These are phyloP conservation scores for Diadumene lineata DNA, from an alignment of 92 coral and sea anemone genomes.

Conservation along the genomic window DNA sequence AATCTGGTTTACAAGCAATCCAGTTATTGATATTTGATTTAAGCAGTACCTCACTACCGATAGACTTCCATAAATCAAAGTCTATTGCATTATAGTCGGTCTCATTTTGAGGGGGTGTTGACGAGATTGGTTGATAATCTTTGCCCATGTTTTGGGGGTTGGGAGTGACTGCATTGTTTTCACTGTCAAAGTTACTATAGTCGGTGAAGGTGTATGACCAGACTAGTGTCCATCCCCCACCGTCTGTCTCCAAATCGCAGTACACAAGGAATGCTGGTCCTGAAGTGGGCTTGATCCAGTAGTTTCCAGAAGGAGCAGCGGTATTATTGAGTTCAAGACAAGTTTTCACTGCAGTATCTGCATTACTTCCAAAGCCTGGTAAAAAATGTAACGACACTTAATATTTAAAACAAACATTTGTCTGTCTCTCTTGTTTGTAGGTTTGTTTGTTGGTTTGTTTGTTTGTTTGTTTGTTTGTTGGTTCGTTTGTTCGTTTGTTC, in stretches of 20 bases:
- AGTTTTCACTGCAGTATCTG: too few relatives aligned
- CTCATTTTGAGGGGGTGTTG: constrained; percentile 59
- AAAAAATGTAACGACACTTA: too few relatives aligned
- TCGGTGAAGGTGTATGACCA: constrained; percentile 28
- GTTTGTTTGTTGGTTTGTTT: too few relatives aligned
- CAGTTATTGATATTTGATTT: constrained; percentile 79
- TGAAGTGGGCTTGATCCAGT: constrained; percentile 51
- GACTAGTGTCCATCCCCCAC: constrained; percentile 38
- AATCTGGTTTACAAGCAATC: constrained; percentile 52
- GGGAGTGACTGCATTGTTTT: constrained; percentile 67
- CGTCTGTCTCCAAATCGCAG: constrained; percentile 30
- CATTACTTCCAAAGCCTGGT: too few relatives aligned
- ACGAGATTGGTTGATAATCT: constrained; percentile 28
- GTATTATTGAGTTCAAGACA: too few relatives aligned
- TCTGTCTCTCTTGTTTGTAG: too few relatives aligned
- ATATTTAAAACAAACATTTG: too few relatives aligned
- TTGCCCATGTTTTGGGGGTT: constrained; percentile 30
- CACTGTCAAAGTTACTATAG: constrained; percentile 27
- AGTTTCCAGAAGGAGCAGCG: constrained; percentile 50
- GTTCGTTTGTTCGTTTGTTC: too few relatives aligned
- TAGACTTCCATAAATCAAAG: constrained; percentile 45
- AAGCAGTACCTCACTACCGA: constrained; percentile 61
- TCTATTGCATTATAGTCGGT: constrained; percentile 56
- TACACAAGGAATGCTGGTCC: constrained; percentile 7
- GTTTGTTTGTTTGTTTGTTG: too few relatives aligned